Evolutionary conservation across 1,140 invertebrate species (phyloP), one percentile per base, ranked within the genome.

Genomic region (Heliconius hewitsoni): DNA sequence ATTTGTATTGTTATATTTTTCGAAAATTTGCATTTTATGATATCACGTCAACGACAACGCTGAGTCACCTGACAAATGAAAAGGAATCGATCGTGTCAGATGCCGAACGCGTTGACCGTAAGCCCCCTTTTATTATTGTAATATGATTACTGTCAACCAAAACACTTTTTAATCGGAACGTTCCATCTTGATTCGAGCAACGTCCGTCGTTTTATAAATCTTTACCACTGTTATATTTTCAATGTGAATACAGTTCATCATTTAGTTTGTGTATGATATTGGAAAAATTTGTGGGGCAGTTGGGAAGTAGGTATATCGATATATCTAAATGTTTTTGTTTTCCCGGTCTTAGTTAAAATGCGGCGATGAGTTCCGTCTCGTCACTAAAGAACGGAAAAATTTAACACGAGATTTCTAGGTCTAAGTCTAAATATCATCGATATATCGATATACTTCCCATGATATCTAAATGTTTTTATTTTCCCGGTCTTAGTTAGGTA

Each of bases 21-120:
- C 77, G 82, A 93, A 94, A 94, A 94, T 94, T 94, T 94, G 93
- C 93, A 94, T 94, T 94, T 94, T 93, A 90, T 93, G 86, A 91
- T 90, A 89, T 92, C 93, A 93, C 87, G 93, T 93, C 92, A 93
- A 84, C 91, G 89, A 93, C 90, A 93, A 88, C 81, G 93, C 93
- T 93, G 93, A 93, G 89, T 94, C 93, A 94, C 87, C 85, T 94
- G 93, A 94, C 92, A 93, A 94, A 94, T 93, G 93, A 86, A 93
- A 90, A 83, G 84, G 76, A 82, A 80, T 85, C 83, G 90, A 92
- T 93, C 88, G 87, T 89, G 90, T 91, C 87, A 87, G 91, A 94
- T 94, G 92, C 87, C 81, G 83, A 88, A 91, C 79, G 91, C 91
- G 93, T 91, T 93, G 92, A 94, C 89, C 92, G 92, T 94, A 94